Base-by-base conservation (phyloP, 2,113 vertebrate species). In the Stegostoma tigrinum region DNA sequence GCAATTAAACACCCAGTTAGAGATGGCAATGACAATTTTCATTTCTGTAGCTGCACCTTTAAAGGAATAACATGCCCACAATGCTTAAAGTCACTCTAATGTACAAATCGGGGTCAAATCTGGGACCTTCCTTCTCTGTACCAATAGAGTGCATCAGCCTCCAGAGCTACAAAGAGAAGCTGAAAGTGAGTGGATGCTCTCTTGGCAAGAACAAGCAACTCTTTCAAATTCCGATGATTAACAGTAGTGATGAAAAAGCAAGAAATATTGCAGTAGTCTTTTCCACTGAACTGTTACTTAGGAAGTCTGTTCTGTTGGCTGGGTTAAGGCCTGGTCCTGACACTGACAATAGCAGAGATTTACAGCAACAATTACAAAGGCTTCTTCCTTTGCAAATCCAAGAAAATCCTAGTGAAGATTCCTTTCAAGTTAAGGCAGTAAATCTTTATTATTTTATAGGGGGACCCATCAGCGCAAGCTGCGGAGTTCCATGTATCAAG, bases 241-340 rank as follows among this genome's bases (percentile, higher is more conserved):
- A 93, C 55, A 67, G 34, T 38, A 8, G 15, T 8, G 61, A 38
- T 93, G 89, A 93, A 93, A 93, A 66, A 66, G 34, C 17, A 93
- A 93, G 89, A 93, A 93, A 93, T 67, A 93, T 93, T 66, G 89
- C 89, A 93, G 89, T 93, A 66, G 89, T 93, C 61, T 66, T 93
- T 93, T 67, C 55, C 89, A 66, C 61, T 24, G 89, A 66, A 67
- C 61, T 93, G 61, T 93, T 93, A 93, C 38, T 93, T 66, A 93
- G 61, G 89, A 42, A 66, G 55, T 66, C 61, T 93, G 89, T 67
- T 93, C 64, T 67, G 61, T 21, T 67, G 89, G 61, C 89, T 66
- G 89, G 61, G 61, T 93, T 19, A 55, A 61, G 61, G 34, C 61
- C 89, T 2, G 64, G 7, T 48, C 67, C 68, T 48, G 67, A 72